Base-by-base conservation (phyloP, 2,888 invertebrate species). In the Azorinus chamasolen region DNA sequence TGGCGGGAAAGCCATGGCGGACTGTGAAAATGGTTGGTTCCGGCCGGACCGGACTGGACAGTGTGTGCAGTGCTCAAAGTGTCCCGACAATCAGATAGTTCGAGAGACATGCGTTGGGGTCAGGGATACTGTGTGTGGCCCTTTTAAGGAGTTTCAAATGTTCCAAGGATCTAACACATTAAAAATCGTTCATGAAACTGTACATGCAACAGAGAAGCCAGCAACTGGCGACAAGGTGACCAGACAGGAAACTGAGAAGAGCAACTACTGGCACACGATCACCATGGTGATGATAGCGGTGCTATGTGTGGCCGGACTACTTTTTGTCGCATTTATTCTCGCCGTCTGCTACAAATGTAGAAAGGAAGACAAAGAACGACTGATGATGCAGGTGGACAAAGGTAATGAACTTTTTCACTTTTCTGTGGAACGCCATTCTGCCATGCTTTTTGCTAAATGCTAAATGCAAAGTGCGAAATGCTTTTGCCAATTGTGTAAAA, bases 51-150 rank as follows among this genome's bases (percentile, higher is more conserved):
- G 25, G 10, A 72, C 53, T 4, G 51, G 41, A 4, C 43, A 48
- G 5, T 79, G 79, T 45, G 25, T 8, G 14, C 64, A 59, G 4
- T 79, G 79, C 51, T 75, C 79, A 6, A 25, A 25, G 4, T 79
- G 79, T 48, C 79, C 71, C 1, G 72, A 64, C 14, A 71, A 71
- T 45, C 59, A 75, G 48, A 75, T 79, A n/a, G 75, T 79, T 5
- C 71, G 65, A 20, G 72, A 79, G 51, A 79, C 75, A 16, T 79
- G 79, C 46, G 55, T 58, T 50, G 54, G 39, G 32, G 45, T 51
- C 18, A 65, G 72, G 6, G 79, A 79, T 64, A 79, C 79, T 12
- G 64, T 72, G 18, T 79, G 79, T 53, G 79, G 79, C 22, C 51
- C 64, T 1, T 79, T 79, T 24, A 72, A 72, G 8, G 79, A 74